Evolutionary conservation across 2,888 invertebrate genomes (phyloP), one percentile per base, ranked within the genome.

Genomic region (Epicampocera succincta): DNA sequence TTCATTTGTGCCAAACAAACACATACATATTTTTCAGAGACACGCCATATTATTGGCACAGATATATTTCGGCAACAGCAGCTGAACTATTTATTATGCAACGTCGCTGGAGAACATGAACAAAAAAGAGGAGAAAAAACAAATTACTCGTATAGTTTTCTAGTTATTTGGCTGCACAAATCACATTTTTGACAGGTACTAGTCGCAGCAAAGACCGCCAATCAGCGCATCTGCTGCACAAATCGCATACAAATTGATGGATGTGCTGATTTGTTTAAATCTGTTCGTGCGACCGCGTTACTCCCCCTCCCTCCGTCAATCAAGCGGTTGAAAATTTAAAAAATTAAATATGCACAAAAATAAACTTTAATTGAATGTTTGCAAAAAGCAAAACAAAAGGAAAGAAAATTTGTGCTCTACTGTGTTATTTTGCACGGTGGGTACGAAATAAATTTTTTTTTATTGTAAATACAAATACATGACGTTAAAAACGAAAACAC

Each of bases 351-450:
- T 52, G 33, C 63, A 63, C 33, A 21, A 38, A 63, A 63, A 56
- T 54, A 33, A 38, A 73, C 13, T 17, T 56, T 46, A 65, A 74
- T 74, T 74, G 40, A 74, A 66, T 66, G 48, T 74, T 44, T 42
- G 9, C 15, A 4, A 1, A 58, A 2, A n/a, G n/a, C n/a, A n/a
- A n/a, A n/a, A n/a, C n/a, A 15, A 6, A 40, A 11, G 33, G 33
- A 25, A 50, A 50, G 40, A 17, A 12, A 11, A 50, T 50, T 50
- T 65, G 17, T n/a, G 12, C 19, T 9, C 15, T 17, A 19, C 52
- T 33, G 6, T 17, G 19, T 63, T 63, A 19, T 54, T 38, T 63
- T 11, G 15, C 40, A 48, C 40, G 65, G 65, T 66, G 56, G 46
- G 38, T 48, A 66, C 46, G 52, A 65, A 66, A 56, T 58, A 58